Percentiles rank a stretch among this genome's conserved stretches.
Evolutionary conservation across 92 coral and sea anemone species (phyloP).

Genomic region (Muricea muricata): DNA sequence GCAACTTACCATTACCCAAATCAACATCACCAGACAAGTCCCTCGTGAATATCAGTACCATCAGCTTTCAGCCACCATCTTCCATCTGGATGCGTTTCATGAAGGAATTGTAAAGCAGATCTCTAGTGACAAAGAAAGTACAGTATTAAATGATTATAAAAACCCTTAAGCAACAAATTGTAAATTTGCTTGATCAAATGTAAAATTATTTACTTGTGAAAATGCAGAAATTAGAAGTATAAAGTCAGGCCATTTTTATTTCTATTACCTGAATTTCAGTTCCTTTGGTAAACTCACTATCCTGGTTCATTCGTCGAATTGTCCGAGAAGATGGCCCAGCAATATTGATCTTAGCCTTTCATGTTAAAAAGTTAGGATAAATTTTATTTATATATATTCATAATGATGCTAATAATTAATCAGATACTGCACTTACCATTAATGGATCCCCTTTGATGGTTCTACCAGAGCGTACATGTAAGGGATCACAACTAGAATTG

Average conservation of each 20-base stretch:
- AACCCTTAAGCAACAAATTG: no score
- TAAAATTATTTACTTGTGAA: no score
- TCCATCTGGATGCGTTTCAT: slow-evolving; percentile 19
- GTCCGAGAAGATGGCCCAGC: slow-evolving; percentile 60
- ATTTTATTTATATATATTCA: not conserved
- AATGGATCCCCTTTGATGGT: not conserved
- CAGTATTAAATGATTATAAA: slow-evolving; percentile 1
- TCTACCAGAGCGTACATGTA: slow-evolving; percentile 16
- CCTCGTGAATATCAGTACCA: slow-evolving; percentile 48
- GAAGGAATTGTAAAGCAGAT: no score
- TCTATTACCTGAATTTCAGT: slow-evolving; percentile 56
- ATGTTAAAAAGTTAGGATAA: not conserved
- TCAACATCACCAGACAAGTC: slow-evolving; percentile 41
- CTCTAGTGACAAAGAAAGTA: slow-evolving; percentile 14
- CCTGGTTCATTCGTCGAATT: slow-evolving; percentile 30
- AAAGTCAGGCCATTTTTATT: no score
- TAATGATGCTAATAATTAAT: not conserved
- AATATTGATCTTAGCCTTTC: slow-evolving; percentile 51
- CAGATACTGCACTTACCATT: not conserved
- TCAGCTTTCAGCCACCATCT: slow-evolving; percentile 46
- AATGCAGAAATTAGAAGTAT: not conserved
- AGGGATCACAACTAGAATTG: not conserved
- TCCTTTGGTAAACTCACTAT: slow-evolving; percentile 26
- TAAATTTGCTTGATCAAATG: no score
- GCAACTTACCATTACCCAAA: slow-evolving; percentile 17